Conservation (phyloP, 2,113 vertebrate species). For the Cololabis saira region DNA sequence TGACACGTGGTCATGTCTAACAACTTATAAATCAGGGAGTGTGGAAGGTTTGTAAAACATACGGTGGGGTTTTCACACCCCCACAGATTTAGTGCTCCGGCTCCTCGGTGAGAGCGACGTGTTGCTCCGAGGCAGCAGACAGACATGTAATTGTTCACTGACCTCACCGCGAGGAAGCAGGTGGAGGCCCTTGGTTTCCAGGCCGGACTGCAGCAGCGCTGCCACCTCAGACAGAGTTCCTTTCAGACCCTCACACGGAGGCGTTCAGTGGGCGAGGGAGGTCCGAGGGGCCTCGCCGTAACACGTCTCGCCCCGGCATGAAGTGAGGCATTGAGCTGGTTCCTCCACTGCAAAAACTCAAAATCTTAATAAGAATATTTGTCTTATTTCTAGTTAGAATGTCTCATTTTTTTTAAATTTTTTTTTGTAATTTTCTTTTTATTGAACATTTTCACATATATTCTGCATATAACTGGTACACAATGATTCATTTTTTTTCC, state of each 20-base stretch:
- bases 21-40: too few relatives aligned
- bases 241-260: conserved; percentile 41
- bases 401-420: too few relatives aligned
- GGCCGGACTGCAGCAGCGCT: conserved; percentile 1
- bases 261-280: conserved; percentile 5
- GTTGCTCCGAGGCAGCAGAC: conserved; percentile 38
- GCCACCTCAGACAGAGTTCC: conserved; percentile 57
- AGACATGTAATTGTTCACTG: conserved; percentile 57
- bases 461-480: too few relatives aligned
- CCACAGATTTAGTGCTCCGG: background rate
- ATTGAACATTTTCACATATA: too few relatives aligned
- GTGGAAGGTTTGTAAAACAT: too few relatives aligned
- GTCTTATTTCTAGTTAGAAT: too few relatives aligned
- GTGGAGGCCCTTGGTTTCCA: conserved; percentile 56
- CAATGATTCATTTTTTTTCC: too few relatives aligned
- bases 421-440: too few relatives aligned
- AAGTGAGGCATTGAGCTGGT: conserved; percentile 60
- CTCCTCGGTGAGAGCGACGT: conserved; percentile 9
- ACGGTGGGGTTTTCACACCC: too few relatives aligned
- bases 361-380: too few relatives aligned
- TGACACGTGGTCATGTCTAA: too few relatives aligned
- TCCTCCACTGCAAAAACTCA: too few relatives aligned
- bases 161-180: conserved; percentile 52
- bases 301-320: conserved; percentile 19
- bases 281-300: background rate